Evolutionary conservation across 2,888 invertebrate species (phyloP).

Genomic region (Eurytoma californica): DNA sequence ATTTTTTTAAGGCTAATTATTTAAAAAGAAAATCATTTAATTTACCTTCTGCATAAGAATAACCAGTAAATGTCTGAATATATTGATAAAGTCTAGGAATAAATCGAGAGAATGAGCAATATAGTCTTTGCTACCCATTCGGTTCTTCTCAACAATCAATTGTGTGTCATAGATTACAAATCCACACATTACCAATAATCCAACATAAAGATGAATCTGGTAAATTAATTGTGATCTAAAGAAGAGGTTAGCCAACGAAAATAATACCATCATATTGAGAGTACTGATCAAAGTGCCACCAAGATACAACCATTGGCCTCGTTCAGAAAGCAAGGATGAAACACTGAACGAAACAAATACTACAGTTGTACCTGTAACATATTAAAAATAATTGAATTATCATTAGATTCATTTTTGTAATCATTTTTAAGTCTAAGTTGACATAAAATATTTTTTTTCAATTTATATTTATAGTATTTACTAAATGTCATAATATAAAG

Average conservation of each 20-base stretch:
- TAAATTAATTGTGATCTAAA: conserved; percentile 88
- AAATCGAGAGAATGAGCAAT: conserved; percentile 94
- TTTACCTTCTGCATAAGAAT: conserved; percentile 92
- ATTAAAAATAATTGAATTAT: conserved; percentile 1
- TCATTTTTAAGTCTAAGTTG: no score
- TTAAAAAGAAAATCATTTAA: conserved; percentile 12
- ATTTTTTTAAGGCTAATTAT: not conserved
- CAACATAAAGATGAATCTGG: conserved; percentile 91
- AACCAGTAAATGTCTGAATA: conserved; percentile 94
- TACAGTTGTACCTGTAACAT: conserved; percentile 80
- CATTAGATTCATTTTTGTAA: not conserved
- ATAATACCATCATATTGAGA: conserved; percentile 85
- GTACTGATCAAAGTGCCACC: conserved; percentile 92
- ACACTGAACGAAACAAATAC: conserved; percentile 95
- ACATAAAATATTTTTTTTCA: no score
- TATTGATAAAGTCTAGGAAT: conserved; percentile 95
- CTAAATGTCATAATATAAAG: no score
- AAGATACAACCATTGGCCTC: conserved; percentile 92
- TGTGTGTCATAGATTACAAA: conserved; percentile 99
- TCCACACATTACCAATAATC: conserved; percentile 93
- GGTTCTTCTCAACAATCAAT: conserved; percentile 93
- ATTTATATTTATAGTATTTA: no score
- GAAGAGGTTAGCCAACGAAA: conserved; percentile 90
- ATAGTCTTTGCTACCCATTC: conserved; percentile 93
- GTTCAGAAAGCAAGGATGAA: conserved; percentile 89